A percentile compares a stretch with the other conserved stretches of the same genome.
phyloP scores from a whole-genome alignment of 2,888 invertebrate species.

The Euzetes globulus region DNA sequence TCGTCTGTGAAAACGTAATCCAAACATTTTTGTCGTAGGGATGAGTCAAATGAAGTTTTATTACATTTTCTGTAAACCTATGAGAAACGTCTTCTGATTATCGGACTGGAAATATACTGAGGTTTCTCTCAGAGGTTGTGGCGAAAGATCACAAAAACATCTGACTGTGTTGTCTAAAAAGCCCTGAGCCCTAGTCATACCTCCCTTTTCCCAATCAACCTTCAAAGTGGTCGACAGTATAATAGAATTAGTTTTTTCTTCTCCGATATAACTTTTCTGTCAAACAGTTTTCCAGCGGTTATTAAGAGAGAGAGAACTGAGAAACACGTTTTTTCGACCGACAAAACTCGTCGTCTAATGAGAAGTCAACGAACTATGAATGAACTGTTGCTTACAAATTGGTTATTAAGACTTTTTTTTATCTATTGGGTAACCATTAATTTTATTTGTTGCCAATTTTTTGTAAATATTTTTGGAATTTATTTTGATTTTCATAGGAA shows the following conservation, averaged over 20 bases:
- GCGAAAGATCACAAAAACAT: background rate
- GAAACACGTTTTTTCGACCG: slow-evolving; percentile 24
- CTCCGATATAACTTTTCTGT: background rate
- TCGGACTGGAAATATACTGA: slow-evolving; percentile 6
- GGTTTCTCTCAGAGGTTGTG: background rate
- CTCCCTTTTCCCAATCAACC: slow-evolving; percentile 9
- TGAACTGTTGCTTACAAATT: slow-evolving; percentile 17
- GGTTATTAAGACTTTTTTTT: background rate
- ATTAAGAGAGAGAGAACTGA: background rate
- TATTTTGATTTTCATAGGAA: background rate
- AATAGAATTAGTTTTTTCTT: background rate
- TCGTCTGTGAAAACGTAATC: background rate
- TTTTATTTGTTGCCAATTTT: background rate
- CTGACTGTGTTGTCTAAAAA: background rate
- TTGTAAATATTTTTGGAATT: no score
- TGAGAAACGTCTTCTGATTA: background rate
- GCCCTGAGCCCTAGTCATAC: background rate
- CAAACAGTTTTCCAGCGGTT: background rate
- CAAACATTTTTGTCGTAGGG: background rate
- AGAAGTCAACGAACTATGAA: slow-evolving; percentile 28
- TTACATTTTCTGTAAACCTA: background rate
- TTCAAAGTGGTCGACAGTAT: background rate
- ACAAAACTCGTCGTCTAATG: slow-evolving; percentile 3
- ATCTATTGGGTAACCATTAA: background rate
- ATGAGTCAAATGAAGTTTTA: background rate